Evolutionary conservation across 2,888 invertebrate species (phyloP), one percentile per base, ranked within the genome.

Genomic region (Pemphredon lugubris): DNA sequence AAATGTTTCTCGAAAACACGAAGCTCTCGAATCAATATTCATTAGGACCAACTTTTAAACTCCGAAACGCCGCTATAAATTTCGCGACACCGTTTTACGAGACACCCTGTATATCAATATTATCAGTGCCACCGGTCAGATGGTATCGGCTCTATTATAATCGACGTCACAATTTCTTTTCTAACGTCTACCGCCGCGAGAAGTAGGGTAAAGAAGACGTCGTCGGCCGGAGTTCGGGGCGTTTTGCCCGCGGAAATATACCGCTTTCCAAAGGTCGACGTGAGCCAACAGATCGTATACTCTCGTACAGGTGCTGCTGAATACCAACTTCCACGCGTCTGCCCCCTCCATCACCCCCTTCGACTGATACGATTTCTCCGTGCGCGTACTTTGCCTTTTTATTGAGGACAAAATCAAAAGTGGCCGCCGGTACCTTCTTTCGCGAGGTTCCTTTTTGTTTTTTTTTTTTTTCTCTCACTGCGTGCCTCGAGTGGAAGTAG

Each of bases 221-320:
- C n/a, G 6, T 39, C 23, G 21, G 30, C 40, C 23, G 6, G 20
- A 13, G 13, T 23, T 39, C 14, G 14, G 40, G 40, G 53, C 13
- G 40, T 44, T 40, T 16, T 21, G 57, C 57, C 55, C 21, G 44
- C 39, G 58, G 48, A 70, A 61, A 61, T 47, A 51, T 16, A 16
- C 39, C 30, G 60, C 60, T 73, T 73, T 73, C 70, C 57, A 65
- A 57, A 73, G 55, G 51, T 73, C 59, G 69, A 59, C 39, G 68
- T 44, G 34, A 47, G 32, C 44, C 60, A 47, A 26, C 50, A 44
- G 48, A 70, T 70, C 44, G 53, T 50, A 44, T 60, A 60, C 50
- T 61, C 53, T 61, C 50, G 14, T 9, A 50, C 61, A 57, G 61
- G 40, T 70, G 55, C 50, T 32, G 14, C 48, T 11, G 54, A 40